Evolutionary conservation across 2,888 invertebrate species (phyloP).

Genomic region (Zeuzera pyrina): DNA sequence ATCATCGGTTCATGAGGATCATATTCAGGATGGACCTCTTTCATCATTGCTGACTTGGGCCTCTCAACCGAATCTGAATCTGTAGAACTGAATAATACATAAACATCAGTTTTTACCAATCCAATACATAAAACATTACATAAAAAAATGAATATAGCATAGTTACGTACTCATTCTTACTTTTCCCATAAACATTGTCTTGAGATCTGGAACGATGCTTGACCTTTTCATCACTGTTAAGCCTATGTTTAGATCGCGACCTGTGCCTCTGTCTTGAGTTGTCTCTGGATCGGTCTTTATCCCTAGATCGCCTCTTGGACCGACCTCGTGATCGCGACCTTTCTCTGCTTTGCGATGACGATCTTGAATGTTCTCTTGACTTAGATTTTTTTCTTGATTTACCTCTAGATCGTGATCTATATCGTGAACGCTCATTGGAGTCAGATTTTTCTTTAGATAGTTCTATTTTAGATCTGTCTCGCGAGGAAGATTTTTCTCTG

Average conservation of each 20-base stretch:
- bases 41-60: conserved; percentile 61
- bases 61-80: conserved; percentile 62
- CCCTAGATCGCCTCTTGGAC: conserved; percentile 18
- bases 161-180: conserved; percentile 52
- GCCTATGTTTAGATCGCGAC: conserved; percentile 29
- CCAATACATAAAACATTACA: conserved; percentile 1
- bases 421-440: conserved; percentile 34
- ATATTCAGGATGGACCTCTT: conserved; percentile 60
- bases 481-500: conserved; percentile 35
- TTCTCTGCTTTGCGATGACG: conserved; percentile 33
- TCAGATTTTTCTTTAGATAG: conserved; percentile 37
- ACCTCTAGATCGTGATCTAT: conserved; percentile 39
- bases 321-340: conserved; percentile 23
- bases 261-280: conserved; percentile 19
- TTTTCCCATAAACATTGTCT: conserved; percentile 44
- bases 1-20: conserved; percentile 69
- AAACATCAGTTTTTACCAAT: too few species aligned
- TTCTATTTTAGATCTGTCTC: conserved; percentile 31
- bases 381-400: conserved; percentile 37
- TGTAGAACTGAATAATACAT: conserved; percentile 39
- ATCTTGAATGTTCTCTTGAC: conserved; percentile 35
- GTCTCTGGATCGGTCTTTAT: conserved; percentile 26
- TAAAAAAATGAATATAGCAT: not conserved
- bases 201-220: conserved; percentile 55
- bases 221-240: conserved; percentile 36